These are phyloP conservation scores for Manduca sexta DNA, from an alignment of 1,140 invertebrate genomes.

Conservation along the genomic window DNA sequence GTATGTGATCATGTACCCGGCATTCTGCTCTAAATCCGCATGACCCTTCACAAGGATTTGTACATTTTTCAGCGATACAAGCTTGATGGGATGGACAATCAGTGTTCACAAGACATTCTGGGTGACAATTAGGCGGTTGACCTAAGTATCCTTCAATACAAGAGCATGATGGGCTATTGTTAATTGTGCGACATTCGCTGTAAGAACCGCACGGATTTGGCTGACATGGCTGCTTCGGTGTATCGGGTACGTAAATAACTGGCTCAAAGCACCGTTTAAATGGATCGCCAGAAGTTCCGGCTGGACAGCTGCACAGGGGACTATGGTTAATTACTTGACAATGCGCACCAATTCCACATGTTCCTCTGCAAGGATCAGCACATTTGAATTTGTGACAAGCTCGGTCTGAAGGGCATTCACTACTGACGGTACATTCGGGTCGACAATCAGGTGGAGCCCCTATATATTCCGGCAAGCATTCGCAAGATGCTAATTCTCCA, in stretches of 20 bases:
- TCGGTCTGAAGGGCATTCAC: slow-evolving; percentile 79
- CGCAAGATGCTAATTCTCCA: slow-evolving; percentile 77
- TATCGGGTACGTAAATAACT: slow-evolving; percentile 45
- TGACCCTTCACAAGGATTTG: slow-evolving; percentile 84
- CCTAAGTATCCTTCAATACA: slow-evolving; percentile 84
- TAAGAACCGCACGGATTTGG: slow-evolving; percentile 87
- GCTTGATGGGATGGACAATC: slow-evolving; percentile 86
- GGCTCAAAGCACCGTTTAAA: slow-evolving; percentile 75
- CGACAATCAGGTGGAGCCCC: slow-evolving; percentile 81
- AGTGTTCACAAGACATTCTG: slow-evolving; percentile 85
- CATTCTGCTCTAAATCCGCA: slow-evolving; percentile 86
- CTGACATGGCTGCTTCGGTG: slow-evolving; percentile 74
- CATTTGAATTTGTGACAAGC: slow-evolving; percentile 84
- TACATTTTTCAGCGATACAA: slow-evolving; percentile 86
- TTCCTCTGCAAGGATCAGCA: slow-evolving; percentile 80
- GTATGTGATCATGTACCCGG: slow-evolving; percentile 83
- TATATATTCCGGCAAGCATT: slow-evolving; percentile 77
- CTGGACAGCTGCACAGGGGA: slow-evolving; percentile 82
- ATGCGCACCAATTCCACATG: slow-evolving; percentile 80
- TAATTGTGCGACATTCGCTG: slow-evolving; percentile 76
- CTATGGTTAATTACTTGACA: slow-evolving; percentile 84
- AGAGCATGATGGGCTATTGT: slow-evolving; percentile 79
- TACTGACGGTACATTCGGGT: slow-evolving; percentile 83
- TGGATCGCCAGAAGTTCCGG: slow-evolving; percentile 80
- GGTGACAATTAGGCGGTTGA: slow-evolving; percentile 83